Evolutionary conservation across 1,140 invertebrate genomes (phyloP).

Genomic region (Drosophila simulans): DNA sequence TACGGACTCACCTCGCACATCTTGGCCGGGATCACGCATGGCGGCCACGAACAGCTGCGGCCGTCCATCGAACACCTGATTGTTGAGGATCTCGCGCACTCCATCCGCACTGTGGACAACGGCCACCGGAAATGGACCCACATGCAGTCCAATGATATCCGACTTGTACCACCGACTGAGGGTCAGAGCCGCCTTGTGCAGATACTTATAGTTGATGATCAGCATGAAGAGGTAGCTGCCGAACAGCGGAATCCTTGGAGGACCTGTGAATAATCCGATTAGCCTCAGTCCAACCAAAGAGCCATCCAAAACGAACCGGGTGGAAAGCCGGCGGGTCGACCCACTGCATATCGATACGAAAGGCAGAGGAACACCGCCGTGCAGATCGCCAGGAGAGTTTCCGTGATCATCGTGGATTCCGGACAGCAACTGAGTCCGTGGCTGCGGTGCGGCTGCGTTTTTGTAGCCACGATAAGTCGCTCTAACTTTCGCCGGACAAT

Average conservation of each 20-base stretch:
- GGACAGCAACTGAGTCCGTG: slow-evolving; percentile 36
- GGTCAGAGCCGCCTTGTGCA: slow-evolving; percentile 72
- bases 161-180: slow-evolving; percentile 84
- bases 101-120: slow-evolving; percentile 82
- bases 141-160: slow-evolving; percentile 84
- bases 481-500: slow-evolving; percentile 27
- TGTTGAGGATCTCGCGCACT: slow-evolving; percentile 84
- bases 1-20: slow-evolving; percentile 75
- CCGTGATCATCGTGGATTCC: slow-evolving; percentile 64
- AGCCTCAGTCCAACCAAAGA: neutral
- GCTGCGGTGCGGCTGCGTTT: slow-evolving; percentile 23
- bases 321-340: slow-evolving; percentile 65
- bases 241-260: slow-evolving; percentile 75
- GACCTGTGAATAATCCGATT: slow-evolving; percentile 52
- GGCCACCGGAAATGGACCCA: slow-evolving; percentile 77
- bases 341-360: slow-evolving; percentile 63
- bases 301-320: slow-evolving; percentile 55
- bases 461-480: slow-evolving; percentile 43
- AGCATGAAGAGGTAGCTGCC: slow-evolving; percentile 81
- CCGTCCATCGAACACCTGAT: slow-evolving; percentile 85
- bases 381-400: slow-evolving; percentile 47
- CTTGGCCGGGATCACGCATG: slow-evolving; percentile 64
- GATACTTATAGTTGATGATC: slow-evolving; percentile 67
- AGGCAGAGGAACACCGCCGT: slow-evolving; percentile 45
- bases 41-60: slow-evolving; percentile 36